Evolutionary conservation across 53 echinoderm and acorn worm species (phyloP), one percentile per base, ranked within the genome.

Genomic region (Paelopatides confundens): DNA sequence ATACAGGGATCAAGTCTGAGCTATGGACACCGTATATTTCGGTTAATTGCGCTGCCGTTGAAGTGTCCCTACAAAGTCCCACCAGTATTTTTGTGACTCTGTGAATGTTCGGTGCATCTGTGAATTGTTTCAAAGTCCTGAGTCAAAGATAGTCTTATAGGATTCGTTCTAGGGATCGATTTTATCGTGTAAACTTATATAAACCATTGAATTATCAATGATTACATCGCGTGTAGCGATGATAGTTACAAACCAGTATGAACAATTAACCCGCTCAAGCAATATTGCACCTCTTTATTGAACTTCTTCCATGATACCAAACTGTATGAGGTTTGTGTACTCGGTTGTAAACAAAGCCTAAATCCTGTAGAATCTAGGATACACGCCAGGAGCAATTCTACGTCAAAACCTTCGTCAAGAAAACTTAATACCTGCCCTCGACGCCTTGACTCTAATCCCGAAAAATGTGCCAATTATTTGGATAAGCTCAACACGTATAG

Each of bases 401-500:
- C 39, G 74, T 74, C 74, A 74, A 35, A 74, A 5, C 40, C 40
- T 39, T 74, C 46, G 47, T 33, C 69, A 69, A 34, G 34, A 33
- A 36, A 69, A 36, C 69, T 39, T 40, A 74, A 74, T 74, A 74
- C 74, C 74, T 74, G 74, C 74, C 74, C 39, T 40, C 40, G 74
- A 74, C 74, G 74, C 74, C 74, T 39, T 40, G 40, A 26, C 13
- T 39, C 27, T 74, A 74, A 74, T 74, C 74, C 74, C 74, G 74
- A 74, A 74, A 17, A 39, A 74, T 74, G 74, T 46, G 74, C 23
- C 74, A 46, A 46, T 74, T 74, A 74, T 74, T 74, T 74, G 74
- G 74, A 74, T 74, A 74, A 74, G 74, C 74, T 74, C 74, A 74
- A 46, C 74, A 33, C 36, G 40, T 18, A 36, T 38, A 39, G 70